Evolutionary conservation across 1,140 invertebrate species (phyloP).

Genomic region (Globodera ellingtonae): DNA sequence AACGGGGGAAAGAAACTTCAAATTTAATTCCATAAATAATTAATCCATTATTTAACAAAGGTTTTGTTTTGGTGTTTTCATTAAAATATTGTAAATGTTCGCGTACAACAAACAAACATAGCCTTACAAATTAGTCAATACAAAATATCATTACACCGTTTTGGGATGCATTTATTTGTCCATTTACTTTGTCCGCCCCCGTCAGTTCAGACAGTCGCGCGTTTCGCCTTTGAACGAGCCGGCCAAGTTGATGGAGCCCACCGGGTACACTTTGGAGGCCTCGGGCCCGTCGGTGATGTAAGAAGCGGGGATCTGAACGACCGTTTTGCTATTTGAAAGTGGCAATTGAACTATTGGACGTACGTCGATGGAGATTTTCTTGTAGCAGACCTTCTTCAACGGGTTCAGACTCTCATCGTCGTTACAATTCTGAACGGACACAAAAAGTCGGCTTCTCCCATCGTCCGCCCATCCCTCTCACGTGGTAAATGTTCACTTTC

Average conservation of each 20-base stretch:
- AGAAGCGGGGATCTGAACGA: constrained; percentile 49
- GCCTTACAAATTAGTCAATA: too few species aligned
- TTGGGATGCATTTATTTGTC: too few species aligned
- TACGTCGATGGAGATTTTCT: constrained; percentile 51
- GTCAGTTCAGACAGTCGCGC: constrained; percentile 59
- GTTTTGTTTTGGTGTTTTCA: too few species aligned
- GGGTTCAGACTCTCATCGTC: constrained; percentile 4
- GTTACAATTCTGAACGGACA: constrained; percentile 56
- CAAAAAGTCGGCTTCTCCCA: not conserved
- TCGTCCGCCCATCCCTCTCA: not conserved
- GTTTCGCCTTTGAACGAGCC: constrained; percentile 54
- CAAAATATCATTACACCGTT: too few species aligned
- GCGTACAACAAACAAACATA: too few species aligned
- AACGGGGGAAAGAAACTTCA: too few species aligned
- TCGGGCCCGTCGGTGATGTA: constrained; percentile 50
- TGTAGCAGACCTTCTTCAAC: constrained; percentile 38
- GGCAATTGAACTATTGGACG: not conserved
- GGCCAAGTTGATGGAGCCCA: constrained; percentile 52
- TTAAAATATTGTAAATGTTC: too few species aligned
- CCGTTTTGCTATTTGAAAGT: not conserved
- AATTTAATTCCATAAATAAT: too few species aligned
- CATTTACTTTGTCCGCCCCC: not conserved
- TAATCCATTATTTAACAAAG: too few species aligned
- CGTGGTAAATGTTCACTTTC: constrained; percentile 55
- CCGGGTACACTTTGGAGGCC: constrained; percentile 55